These are phyloP conservation scores for Eleginops maclovinus DNA, from an alignment of 2,113 vertebrate species.

Conservation along the genomic window DNA sequence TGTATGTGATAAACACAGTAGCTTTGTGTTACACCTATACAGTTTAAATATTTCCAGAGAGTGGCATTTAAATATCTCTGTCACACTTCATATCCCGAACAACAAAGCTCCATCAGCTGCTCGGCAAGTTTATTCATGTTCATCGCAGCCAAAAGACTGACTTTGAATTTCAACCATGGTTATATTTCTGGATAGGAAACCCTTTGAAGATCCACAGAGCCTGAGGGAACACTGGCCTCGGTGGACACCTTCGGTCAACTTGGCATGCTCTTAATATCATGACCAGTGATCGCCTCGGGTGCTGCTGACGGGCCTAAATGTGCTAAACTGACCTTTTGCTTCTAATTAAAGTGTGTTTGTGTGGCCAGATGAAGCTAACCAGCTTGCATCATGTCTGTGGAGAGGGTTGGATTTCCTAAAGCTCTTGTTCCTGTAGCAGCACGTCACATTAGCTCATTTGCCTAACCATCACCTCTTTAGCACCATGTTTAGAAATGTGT, in stretches of 20 bases:
- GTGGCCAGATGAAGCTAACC: slow-evolving; percentile 66
- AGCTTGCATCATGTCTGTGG: slow-evolving; percentile 8
- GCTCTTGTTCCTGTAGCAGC: slow-evolving; percentile 30
- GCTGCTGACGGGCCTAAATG: slow-evolving; percentile 60
- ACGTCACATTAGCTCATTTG: slow-evolving; percentile 23
- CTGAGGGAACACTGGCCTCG: slow-evolving; percentile 34
- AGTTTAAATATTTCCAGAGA: not conserved
- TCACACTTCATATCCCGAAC: slow-evolving; percentile 20
- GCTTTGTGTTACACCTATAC: not conserved
- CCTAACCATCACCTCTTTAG: slow-evolving; percentile 52
- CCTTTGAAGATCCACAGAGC: slow-evolving; percentile 38
- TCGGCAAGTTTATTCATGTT: slow-evolving; percentile 15
- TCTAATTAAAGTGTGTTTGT: slow-evolving; percentile 68
- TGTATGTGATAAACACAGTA: not conserved
- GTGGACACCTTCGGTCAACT: slow-evolving; percentile 45
- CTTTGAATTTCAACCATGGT: slow-evolving; percentile 44
- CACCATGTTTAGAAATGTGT: slow-evolving; percentile 52
- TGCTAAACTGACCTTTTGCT: slow-evolving; percentile 81
- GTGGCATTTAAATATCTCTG: slow-evolving; percentile 40
- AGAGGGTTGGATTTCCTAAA: slow-evolving; percentile 26
- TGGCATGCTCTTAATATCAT: slow-evolving; percentile 59
- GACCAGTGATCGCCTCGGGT: slow-evolving; percentile 47
- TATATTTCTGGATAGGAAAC: slow-evolving; percentile 20
- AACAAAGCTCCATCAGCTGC: slow-evolving; percentile 24
- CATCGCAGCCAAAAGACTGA: slow-evolving; percentile 4